Conservation (phyloP, 2,888 invertebrate species). For the Agrypnus murinus region DNA sequence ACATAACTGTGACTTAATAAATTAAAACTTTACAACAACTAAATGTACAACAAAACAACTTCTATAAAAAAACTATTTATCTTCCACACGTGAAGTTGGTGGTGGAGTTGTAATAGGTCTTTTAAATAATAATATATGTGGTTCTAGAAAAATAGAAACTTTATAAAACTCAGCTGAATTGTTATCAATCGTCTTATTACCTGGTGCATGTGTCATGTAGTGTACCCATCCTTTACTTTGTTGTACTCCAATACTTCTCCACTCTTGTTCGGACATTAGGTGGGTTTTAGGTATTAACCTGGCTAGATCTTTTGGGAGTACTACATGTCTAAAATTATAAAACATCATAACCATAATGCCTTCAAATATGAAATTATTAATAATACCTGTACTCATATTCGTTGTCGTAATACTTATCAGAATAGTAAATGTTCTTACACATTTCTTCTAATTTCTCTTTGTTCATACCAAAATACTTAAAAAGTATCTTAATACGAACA, state of each 20-base stretch:
- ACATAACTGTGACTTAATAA: too few species aligned
- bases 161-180: conserved; percentile 19
- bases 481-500: too few species aligned
- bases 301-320: conserved; percentile 93
- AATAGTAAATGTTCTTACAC: conserved; percentile 89
- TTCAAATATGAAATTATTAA: not conserved
- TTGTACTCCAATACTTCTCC: conserved; percentile 95
- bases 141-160: conserved; percentile 78
- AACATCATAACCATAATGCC: not conserved
- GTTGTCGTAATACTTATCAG: conserved; percentile 94
- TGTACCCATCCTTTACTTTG: conserved; percentile 98
- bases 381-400: conserved; percentile 92
- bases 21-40: too few species aligned
- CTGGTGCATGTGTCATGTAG: conserved; percentile 97
- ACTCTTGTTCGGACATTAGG: conserved; percentile 94
- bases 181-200: conserved; percentile 70
- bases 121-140: conserved; percentile 91
- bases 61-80: not conserved
- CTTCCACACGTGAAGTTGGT: conserved; percentile 54
- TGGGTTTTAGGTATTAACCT: conserved; percentile 94
- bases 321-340: conserved; percentile 86
- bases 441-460: conserved; percentile 63
- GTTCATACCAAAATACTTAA: conserved; percentile 62
- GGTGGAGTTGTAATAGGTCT: conserved; percentile 78
- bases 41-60: too few species aligned